These are phyloP conservation scores for Liasis olivaceus DNA, from an alignment of 2,797 vertebrate species.

Conservation along the genomic window DNA sequence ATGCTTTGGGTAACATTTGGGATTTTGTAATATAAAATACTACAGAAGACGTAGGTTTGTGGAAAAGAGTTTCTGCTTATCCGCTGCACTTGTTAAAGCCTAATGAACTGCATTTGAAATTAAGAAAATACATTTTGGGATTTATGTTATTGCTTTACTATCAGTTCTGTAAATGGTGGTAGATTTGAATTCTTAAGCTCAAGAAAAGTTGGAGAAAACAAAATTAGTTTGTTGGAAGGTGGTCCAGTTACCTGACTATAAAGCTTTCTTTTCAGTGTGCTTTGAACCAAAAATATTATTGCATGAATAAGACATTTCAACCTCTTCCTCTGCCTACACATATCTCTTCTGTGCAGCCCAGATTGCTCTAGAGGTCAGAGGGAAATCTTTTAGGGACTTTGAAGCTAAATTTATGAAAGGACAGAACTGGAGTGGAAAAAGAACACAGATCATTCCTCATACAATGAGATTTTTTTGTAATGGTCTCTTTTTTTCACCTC, in stretches of 20 bases:
- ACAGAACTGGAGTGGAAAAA: background rate
- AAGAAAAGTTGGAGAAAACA: background rate
- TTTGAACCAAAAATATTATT: background rate
- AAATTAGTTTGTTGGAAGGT: background rate
- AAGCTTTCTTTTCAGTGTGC: background rate
- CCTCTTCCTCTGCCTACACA: too few relatives aligned
- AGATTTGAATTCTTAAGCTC: background rate
- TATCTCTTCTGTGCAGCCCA: too few relatives aligned
- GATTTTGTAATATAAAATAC: background rate
- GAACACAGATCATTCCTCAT: background rate
- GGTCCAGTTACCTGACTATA: background rate
- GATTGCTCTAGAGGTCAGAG: background rate
- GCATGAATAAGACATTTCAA: background rate
- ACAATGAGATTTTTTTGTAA: background rate
- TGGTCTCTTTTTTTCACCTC: conserved; percentile 1
- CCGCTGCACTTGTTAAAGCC: background rate
- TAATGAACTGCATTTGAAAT: background rate
- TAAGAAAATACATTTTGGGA: background rate
- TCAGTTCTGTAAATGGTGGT: background rate
- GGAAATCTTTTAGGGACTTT: background rate
- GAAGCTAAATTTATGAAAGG: background rate
- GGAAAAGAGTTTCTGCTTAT: background rate
- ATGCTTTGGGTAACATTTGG: background rate
- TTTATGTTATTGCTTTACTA: background rate
- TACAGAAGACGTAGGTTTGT: background rate